phyloP scores from a whole-genome alignment of 2,888 invertebrate genomes.

The Theodoxus fluviatilis region DNA sequence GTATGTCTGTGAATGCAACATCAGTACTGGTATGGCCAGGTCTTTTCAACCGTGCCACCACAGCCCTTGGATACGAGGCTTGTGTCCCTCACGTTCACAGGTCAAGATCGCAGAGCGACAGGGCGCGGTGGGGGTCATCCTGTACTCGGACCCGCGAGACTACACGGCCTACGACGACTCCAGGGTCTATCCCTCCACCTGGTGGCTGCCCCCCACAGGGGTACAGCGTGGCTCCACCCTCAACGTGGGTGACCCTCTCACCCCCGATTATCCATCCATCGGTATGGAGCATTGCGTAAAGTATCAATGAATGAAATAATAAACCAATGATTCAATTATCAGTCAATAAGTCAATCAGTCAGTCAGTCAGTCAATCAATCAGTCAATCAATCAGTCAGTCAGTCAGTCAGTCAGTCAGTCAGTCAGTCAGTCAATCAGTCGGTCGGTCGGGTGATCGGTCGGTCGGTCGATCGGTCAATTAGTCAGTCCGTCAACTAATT shows the following conservation, averaged over 20 bases:
- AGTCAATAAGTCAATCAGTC: neutral
- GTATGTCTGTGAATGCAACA: too few relatives aligned
- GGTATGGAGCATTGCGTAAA: constrained; percentile 45
- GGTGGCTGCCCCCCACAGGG: constrained; percentile 68
- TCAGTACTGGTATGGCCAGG: too few relatives aligned
- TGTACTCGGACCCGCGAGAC: constrained; percentile 66
- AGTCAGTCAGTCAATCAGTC: too few relatives aligned
- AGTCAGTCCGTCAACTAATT: too few relatives aligned
- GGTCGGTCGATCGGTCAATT: too few relatives aligned
- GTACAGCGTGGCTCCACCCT: constrained; percentile 67
- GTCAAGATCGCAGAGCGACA: constrained; percentile 54
- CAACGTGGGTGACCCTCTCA: constrained; percentile 67
- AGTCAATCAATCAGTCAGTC: too few relatives aligned
- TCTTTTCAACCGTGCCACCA: too few relatives aligned
- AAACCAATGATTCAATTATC: neutral
- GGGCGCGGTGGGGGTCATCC: constrained; percentile 65
- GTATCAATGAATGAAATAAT: neutral
- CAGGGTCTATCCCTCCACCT: constrained; percentile 64
- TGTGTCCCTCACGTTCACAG: constrained; percentile 43
- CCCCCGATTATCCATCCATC: constrained; percentile 68
- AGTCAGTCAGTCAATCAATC: too few relatives aligned
- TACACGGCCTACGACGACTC: constrained; percentile 57
- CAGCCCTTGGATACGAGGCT: too few relatives aligned
- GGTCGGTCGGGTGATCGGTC: too few relatives aligned
- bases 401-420: too few relatives aligned